Evolutionary conservation across 2,113 vertebrate species (phyloP), one percentile per base, ranked within the genome.

Genomic region (Tachysurus vachellii): DNA sequence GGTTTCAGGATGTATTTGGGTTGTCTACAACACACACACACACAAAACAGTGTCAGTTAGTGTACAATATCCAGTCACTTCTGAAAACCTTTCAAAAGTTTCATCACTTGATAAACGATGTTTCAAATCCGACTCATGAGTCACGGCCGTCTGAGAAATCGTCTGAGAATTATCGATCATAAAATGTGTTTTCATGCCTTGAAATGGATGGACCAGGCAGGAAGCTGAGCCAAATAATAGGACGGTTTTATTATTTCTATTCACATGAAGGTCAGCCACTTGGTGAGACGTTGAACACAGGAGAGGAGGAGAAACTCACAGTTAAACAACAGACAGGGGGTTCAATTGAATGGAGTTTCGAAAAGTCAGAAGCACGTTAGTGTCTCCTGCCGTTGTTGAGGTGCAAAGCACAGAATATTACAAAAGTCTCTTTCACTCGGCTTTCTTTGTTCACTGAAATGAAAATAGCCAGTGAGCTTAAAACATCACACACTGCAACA

Each of bases 1-100:
- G 14, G 62, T 68, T 82, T 80, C 80, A 7, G 84, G 76, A 47
- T 76, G n/a, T 4, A 77, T 75, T 77, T 26, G 88, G 50, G 13
- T 23, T 5, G 26, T 70, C 90, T 91, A 84, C n/a, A 50, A 54
- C 70, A 16, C 70, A 57, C 59, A 54, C 71, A 85, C 75, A 80
- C 73, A 86, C 53, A 75, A 42, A 68, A 75, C 11, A 2, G 16
- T 53, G 31, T 87, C 57, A 87, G 80, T 36, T 54, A 50, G 2
- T 2, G 3, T 31, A 59, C 31, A 80, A 80, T 5, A 61, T 57
- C 47, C 54, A 61, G 31, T 9, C 42, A 47, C 80, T 44, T 36
- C 16, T 36, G 0, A 36, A 26, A 19, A 26, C 16, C n/a, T 53
- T 47, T 16, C n/a, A 54, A n/a, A 66, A 28, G 73, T 50, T 50